These are phyloP conservation scores for Atherinosoma microstoma DNA, from an alignment of 2,797 vertebrate genomes.

Conservation along the genomic window DNA sequence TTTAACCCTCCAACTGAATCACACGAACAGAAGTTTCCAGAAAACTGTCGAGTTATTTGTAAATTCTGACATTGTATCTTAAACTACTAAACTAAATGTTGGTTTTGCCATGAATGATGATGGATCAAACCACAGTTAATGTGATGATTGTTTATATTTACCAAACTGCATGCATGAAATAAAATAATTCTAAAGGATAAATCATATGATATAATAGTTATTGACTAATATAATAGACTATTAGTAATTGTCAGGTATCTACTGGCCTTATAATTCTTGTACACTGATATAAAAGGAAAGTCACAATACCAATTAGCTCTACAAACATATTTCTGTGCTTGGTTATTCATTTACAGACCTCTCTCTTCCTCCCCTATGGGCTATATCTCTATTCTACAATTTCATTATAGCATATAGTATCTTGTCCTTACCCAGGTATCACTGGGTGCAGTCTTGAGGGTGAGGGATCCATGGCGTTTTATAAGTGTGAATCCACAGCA, in stretches of 20 bases:
- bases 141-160: neutral
- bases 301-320: neutral
- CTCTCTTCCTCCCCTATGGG: neutral
- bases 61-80: neutral
- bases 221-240: neutral
- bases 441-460: constrained; percentile 86
- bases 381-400: constrained; percentile 3
- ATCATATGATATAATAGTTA: neutral
- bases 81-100: neutral
- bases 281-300: neutral
- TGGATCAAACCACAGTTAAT: neutral
- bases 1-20: neutral
- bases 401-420: neutral
- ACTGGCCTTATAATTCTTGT: neutral
- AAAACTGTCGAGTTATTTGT: neutral
- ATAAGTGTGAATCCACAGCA: constrained; percentile 81
- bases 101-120: neutral
- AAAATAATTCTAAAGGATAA: neutral
- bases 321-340: neutral
- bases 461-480: constrained; percentile 83
- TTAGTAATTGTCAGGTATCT: neutral
- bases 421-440: constrained; percentile 88
- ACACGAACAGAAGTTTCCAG: neutral
- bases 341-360: neutral
- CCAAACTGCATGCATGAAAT: neutral